Conservation (phyloP, 2,113 vertebrate genomes). For the Leptocoma aspasia region DNA sequence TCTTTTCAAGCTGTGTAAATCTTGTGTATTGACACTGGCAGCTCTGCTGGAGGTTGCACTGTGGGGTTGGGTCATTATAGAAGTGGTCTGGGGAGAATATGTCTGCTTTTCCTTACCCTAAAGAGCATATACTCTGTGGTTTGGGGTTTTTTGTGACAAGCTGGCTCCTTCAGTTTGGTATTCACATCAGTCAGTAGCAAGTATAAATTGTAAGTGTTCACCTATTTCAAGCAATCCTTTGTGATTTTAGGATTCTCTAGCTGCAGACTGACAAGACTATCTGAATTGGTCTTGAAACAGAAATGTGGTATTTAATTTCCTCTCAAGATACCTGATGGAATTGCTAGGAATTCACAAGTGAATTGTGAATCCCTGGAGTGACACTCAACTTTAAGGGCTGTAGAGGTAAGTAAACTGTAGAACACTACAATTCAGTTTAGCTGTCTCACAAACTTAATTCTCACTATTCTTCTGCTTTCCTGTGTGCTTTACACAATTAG, state of each 20-base stretch:
- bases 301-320: not conserved
- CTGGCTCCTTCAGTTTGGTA: not conserved
- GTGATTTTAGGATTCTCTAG: not conserved
- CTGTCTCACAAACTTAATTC: not conserved
- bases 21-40: not conserved
- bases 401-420: not conserved
- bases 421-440: not conserved
- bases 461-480: not conserved
- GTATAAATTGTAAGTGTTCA: not conserved
- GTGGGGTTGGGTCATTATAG: not conserved
- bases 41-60: not conserved
- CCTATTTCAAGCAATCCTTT: not conserved
- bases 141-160: not conserved
- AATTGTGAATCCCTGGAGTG: too few species aligned
- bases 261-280: not conserved
- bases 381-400: not conserved
- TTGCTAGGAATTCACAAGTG: not conserved
- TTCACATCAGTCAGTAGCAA: not conserved
- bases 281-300: not conserved
- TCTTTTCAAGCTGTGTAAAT: not conserved
- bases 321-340: not conserved
- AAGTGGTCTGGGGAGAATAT: not conserved
- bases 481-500: not conserved
- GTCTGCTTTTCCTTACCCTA: not conserved
- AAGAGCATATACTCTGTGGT: fast-evolving